Evolutionary conservation across 2,797 vertebrate genomes (phyloP).

Genomic region (Sebastes itinus): DNA sequence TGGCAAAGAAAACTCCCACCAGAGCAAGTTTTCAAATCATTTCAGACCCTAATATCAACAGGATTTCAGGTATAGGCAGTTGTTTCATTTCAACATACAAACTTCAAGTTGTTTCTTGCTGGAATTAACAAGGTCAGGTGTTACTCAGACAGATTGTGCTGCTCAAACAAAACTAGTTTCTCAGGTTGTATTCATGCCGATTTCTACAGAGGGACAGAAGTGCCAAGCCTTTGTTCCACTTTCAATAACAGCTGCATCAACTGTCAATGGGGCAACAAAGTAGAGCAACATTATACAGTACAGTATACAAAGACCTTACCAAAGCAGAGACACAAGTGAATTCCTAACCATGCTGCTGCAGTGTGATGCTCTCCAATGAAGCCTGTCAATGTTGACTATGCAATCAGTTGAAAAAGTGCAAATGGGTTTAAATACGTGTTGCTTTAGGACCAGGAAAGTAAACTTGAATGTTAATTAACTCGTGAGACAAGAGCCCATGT

Average conservation of each 20-base stretch:
- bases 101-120: neutral
- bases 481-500: neutral
- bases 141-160: constrained; percentile 10
- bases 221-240: constrained; percentile 42
- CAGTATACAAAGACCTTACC: neutral
- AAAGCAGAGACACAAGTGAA: neutral
- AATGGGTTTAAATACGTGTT: neutral
- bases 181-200: constrained; percentile 56
- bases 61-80: neutral
- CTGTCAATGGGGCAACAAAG: neutral
- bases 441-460: neutral
- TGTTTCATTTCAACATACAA: neutral
- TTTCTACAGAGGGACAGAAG: constrained; percentile 3
- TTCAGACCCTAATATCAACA: neutral
- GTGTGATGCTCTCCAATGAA: neutral
- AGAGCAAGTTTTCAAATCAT: neutral
- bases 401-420: neutral
- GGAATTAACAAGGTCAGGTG: neutral
- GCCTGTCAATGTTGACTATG: neutral
- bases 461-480: neutral
- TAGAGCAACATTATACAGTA: neutral
- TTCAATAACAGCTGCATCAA: neutral
- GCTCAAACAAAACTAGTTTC: constrained; percentile 68
- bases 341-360: neutral
- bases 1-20: neutral